phyloP scores from a whole-genome alignment of 2,113 vertebrate genomes.

The Eidolon helvum region DNA sequence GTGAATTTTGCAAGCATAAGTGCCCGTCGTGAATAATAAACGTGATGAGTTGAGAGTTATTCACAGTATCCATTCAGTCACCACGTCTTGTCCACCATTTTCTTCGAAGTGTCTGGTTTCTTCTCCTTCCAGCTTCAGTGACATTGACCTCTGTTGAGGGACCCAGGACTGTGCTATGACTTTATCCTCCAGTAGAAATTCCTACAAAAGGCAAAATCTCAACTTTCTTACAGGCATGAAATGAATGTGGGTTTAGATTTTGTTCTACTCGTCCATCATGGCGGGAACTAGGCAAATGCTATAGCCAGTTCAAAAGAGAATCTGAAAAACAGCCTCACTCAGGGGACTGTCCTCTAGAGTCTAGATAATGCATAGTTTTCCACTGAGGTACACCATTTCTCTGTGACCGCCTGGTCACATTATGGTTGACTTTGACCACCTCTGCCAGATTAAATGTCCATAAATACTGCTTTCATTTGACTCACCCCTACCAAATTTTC shows the following conservation, averaged over 20 bases:
- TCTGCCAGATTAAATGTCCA: neutral
- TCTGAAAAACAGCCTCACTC: neutral
- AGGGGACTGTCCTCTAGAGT: neutral
- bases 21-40: fast-evolving
- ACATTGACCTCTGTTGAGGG: no score
- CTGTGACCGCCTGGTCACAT: neutral
- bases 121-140: neutral
- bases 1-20: neutral
- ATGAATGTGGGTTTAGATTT: neutral
- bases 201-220: neutral
- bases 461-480: neutral
- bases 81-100: neutral
- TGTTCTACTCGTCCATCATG: neutral
- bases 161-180: neutral
- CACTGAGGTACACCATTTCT: neutral
- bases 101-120: neutral
- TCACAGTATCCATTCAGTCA: neutral
- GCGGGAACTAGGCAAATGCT: neutral
- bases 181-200: neutral
- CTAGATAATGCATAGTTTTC: neutral
- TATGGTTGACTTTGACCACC: neutral
- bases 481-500: neutral
- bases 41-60: neutral
- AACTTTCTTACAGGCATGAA: neutral
- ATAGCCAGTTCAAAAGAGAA: neutral